These are phyloP conservation scores for Sandelia bainsii DNA, from an alignment of 2,797 vertebrate genomes.

Conservation along the genomic window DNA sequence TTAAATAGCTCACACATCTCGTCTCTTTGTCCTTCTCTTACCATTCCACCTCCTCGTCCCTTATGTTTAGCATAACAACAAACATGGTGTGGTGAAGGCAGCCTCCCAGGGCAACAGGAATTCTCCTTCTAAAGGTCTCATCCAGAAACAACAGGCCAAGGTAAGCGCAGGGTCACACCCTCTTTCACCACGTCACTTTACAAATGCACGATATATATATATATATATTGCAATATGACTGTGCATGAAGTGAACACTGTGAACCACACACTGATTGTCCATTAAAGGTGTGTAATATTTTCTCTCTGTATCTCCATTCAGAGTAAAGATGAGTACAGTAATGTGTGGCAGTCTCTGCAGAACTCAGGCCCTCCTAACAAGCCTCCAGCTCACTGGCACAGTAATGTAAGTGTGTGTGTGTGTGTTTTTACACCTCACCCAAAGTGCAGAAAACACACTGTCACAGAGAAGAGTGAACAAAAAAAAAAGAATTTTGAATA, in stretches of 20 bases:
- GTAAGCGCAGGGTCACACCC: slow-evolving; percentile 59
- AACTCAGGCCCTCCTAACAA: slow-evolving; percentile 85
- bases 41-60: neutral
- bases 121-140: slow-evolving; percentile 83
- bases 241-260: neutral
- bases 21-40: neutral
- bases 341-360: slow-evolving; percentile 94
- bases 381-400: slow-evolving; percentile 85
- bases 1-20: neutral
- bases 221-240: neutral
- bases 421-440: neutral
- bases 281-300: neutral
- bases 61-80: slow-evolving; percentile 83
- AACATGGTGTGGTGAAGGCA: slow-evolving; percentile 80
- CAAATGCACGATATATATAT: neutral
- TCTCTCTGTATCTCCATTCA: slow-evolving; percentile 6
- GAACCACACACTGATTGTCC: too few relatives aligned
- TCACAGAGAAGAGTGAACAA: too few relatives aligned
- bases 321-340: slow-evolving; percentile 87
- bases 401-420: slow-evolving; percentile 81
- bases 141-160: slow-evolving; percentile 86
- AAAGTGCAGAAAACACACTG: too few relatives aligned
- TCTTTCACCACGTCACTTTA: too few relatives aligned
- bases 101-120: slow-evolving; percentile 84
- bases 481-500: too few relatives aligned